These are phyloP conservation scores for Gari tellinella DNA, from an alignment of 2,888 invertebrate genomes.

Conservation along the genomic window DNA sequence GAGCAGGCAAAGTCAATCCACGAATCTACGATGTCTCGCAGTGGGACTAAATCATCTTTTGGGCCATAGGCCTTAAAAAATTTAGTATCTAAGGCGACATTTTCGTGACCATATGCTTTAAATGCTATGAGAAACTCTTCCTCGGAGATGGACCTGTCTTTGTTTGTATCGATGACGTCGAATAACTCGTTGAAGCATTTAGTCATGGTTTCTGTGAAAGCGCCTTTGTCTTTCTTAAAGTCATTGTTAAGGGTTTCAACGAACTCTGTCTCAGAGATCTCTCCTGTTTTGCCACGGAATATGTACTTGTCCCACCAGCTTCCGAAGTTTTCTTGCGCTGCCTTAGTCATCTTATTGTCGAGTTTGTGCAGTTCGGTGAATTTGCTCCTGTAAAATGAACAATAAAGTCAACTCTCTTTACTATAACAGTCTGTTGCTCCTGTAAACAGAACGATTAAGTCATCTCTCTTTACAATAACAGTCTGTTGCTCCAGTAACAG, in stretches of 20 bases:
- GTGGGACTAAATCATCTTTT: slow-evolving; percentile 54
- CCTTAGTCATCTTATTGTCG: slow-evolving; percentile 47
- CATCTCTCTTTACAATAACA: no score
- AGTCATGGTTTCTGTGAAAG: slow-evolving; percentile 48
- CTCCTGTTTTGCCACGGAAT: slow-evolving; percentile 45
- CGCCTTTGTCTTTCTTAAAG: slow-evolving; percentile 41
- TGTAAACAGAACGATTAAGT: no score
- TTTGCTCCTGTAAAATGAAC: slow-evolving; percentile 40
- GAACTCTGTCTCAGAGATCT: slow-evolving; percentile 59
- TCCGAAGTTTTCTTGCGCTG: slow-evolving; percentile 53
- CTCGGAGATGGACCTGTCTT: slow-evolving; percentile 64
- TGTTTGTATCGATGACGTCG: slow-evolving; percentile 68
- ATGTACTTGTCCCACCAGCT: slow-evolving; percentile 66
- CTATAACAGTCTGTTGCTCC: no score
- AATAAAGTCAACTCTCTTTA: no score
- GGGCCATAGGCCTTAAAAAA: slow-evolving; percentile 59
- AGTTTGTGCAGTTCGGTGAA: slow-evolving; percentile 63
- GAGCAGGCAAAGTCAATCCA: slow-evolving; percentile 56
- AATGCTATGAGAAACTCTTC: slow-evolving; percentile 67
- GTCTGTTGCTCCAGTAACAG: no score
- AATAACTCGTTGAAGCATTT: slow-evolving; percentile 62
- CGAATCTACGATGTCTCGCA: slow-evolving; percentile 59
- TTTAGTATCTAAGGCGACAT: slow-evolving; percentile 59
- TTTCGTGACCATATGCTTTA: slow-evolving; percentile 68
- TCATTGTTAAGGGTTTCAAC: slow-evolving; percentile 33